phyloP scores from a whole-genome alignment of 2,797 vertebrate genomes.

The Chrysocyon brachyurus region DNA sequence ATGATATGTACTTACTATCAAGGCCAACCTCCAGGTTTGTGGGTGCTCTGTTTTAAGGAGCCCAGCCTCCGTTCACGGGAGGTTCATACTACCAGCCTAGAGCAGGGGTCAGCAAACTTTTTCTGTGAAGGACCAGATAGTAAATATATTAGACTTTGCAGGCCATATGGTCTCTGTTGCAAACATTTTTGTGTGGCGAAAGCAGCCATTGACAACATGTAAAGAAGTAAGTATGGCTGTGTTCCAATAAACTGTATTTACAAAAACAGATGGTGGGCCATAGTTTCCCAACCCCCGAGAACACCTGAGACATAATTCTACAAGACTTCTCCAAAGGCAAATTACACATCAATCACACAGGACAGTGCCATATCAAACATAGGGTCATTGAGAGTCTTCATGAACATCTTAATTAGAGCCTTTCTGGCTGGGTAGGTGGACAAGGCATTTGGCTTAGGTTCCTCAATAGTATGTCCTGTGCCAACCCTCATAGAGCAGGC shows the following conservation, averaged over 20 bases:
- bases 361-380: neutral
- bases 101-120: neutral
- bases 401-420: neutral
- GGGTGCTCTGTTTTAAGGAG: neutral
- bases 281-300: neutral
- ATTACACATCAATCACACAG: neutral
- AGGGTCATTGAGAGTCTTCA: neutral
- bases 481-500: neutral
- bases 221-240: neutral
- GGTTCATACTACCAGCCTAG: neutral
- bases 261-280: neutral
- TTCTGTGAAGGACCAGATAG: neutral
- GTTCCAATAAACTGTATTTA: neutral
- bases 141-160: slow-evolving; percentile 25
- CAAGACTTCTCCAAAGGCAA: neutral
- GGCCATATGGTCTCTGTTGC: neutral
- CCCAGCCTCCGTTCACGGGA: neutral
- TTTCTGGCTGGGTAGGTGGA: neutral
- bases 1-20: neutral
- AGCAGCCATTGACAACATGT: neutral
- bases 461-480: neutral
- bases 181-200: neutral
- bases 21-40: neutral
- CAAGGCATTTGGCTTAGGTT: neutral
- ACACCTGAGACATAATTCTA: neutral